phyloP scores from a whole-genome alignment of 2,888 invertebrate genomes.

The Apodemia zela region DNA sequence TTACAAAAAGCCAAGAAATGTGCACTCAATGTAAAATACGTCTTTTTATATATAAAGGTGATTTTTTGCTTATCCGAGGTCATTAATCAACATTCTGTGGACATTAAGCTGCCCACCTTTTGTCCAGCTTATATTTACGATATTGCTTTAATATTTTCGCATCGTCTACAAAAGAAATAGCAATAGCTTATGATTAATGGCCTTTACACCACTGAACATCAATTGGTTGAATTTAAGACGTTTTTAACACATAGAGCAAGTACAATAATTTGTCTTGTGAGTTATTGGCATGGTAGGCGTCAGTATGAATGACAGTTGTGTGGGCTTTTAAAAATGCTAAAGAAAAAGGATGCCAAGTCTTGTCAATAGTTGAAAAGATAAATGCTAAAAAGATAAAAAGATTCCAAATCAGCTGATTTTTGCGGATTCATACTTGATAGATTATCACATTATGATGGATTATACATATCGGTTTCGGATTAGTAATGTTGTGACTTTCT shows the following conservation, averaged over 20 bases:
- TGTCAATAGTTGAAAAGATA: no score
- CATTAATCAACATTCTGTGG: not conserved
- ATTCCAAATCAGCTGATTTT: no score
- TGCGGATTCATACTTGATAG: no score
- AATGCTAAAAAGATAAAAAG: no score
- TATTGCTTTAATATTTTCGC: constrained; percentile 4
- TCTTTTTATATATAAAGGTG: not conserved
- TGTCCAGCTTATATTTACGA: constrained; percentile 12
- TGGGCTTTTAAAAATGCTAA: no score
- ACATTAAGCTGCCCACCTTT: constrained; percentile 7
- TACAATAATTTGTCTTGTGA: constrained; percentile 2
- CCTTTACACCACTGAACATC: not conserved
- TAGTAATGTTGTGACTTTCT: no score
- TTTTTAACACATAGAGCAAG: not conserved
- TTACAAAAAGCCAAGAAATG: not conserved
- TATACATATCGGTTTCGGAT: no score
- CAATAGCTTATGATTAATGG: constrained; percentile 9
- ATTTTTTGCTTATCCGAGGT: not conserved
- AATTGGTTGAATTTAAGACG: not conserved
- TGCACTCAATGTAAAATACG: not conserved
- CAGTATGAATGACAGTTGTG: no score
- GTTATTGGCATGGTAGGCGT: no score
- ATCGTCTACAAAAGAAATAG: not conserved
- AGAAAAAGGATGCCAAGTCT: no score
- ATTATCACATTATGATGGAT: no score